Evolutionary conservation across 2,113 vertebrate genomes (phyloP).

Genomic region (Empidonax alnorum): DNA sequence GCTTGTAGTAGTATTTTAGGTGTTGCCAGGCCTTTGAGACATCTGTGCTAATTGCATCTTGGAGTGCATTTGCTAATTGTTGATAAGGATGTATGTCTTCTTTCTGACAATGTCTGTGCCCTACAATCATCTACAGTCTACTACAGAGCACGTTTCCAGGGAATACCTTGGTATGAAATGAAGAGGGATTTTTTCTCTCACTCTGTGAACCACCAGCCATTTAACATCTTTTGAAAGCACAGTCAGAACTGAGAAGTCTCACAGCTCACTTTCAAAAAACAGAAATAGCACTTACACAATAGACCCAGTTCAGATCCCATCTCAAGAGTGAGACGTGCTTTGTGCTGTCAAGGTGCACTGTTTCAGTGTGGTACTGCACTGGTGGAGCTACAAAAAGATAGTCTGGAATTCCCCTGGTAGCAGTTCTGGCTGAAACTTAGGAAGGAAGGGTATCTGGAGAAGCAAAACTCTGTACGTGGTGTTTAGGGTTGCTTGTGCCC

Average conservation of each 20-base stretch:
- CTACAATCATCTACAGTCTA: not conserved
- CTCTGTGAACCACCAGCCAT: not conserved
- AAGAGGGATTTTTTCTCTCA: not conserved
- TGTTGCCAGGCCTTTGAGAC: not conserved
- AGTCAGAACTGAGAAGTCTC: not conserved
- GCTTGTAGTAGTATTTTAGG: not conserved
- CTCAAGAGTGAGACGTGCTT: not conserved
- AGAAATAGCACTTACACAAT: accelerated
- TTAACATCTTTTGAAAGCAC: not conserved
- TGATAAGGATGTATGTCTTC: not conserved
- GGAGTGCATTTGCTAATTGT: not conserved
- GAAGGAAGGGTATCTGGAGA: not conserved
- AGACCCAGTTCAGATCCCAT: not conserved
- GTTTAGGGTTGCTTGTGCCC: not conserved
- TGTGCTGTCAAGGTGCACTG: not conserved
- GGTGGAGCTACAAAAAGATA: not conserved
- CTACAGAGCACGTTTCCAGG: not conserved
- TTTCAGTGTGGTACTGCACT: not conserved
- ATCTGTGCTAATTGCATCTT: not conserved
- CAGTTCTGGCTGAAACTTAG: not conserved
- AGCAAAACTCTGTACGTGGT: not conserved
- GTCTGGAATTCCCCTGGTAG: not conserved
- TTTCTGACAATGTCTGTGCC: not conserved
- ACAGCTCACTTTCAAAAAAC: not conserved
- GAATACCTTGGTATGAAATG: not conserved